Evolutionary conservation across 2,888 invertebrate species (phyloP), one percentile per base, ranked within the genome.

Genomic region (Nematopogon swammerdamellus): DNA sequence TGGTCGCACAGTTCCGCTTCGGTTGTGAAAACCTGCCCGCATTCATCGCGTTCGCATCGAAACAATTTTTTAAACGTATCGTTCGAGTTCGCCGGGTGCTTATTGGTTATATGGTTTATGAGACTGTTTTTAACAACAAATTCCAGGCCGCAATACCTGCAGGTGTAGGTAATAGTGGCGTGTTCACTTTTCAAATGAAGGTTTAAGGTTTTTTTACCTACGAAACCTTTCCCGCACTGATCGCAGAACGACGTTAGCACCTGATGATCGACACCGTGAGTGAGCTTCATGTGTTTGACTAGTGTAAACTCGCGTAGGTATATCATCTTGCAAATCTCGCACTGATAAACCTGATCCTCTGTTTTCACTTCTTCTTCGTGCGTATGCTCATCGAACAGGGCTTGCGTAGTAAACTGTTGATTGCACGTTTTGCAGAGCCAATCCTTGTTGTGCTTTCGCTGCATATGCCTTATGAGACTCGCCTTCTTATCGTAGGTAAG

Each of bases 401-500:
- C 75, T 52, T 65, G 59, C 0, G 64, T 68, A 18, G 65, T 65
- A 57, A 76, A 79, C 48, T 71, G 67, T 56, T 69, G 73, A 48
- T 71, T 70, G 52, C 77, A 77, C 5, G 70, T 66, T 19, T 69
- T 68, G 52, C 77, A 76, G 48, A 64, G 62, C 0, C 68, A 65
- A 0, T 65, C 68, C n/a, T 61, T 58, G 6, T 70, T 70, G 25
- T 79, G 79, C 61, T 77, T 79, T 49, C 77, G 62, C 46, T 70
- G 58, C 0, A 77, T 64, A 54, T 79, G 79, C 3, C 75, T 59
- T 54, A 76, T 76, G 1, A 79, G 59, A 53, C 79, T 79, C 48
- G 76, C 75, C n/a, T 74, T 65, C 57, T 74, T 77, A 51, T 75
- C 67, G 45, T 77, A 79, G 0, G 76, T 76, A n/a, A 79, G 58